Evolutionary conservation across 1,140 invertebrate genomes (phyloP), one percentile per base, ranked within the genome.

Genomic region (Anoplolepis gracilipes): DNA sequence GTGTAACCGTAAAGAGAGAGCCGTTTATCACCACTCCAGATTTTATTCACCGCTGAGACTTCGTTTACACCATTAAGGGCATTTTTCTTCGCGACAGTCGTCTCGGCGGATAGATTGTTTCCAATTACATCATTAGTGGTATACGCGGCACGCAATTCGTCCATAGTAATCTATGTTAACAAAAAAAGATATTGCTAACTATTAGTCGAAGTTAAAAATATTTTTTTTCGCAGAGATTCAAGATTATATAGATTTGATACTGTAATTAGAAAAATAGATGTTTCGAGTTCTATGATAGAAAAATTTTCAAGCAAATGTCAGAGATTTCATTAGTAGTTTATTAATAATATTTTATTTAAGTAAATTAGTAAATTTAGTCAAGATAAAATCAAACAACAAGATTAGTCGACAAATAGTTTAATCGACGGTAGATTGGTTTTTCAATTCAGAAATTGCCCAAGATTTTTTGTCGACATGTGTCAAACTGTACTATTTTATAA

Each of bases 1-100:
- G 98, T 99, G 94, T 99, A 99, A 55, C 98, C 98, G 93, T 98
- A 99, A 42, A 99, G 96, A 3, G 98, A 96, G 2, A 99, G 96
- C 30, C 99, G 95, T 70, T 98, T 97, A 94, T 99, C 99, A 6
- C 96, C 94, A 95, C 96, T 90, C 97, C 97, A 92, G 93, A 96
- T 90, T 36, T 95, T 94, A 90, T 95, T 95, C 5, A 96, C 90
- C 49, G 93, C 92, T 67, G 94, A 94, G 19, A 95, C 92, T n/a
- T 89, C 90, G 88, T 87, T 88, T 42, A 65, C 22, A 57, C 89
- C 90, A 72, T 88, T 90, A 5, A 84, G 25, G 8, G n/a, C 49
- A 30, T 88, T 86, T 59, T 86, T 92, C 59, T 89, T 90, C 2
- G 59, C 13, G 39, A 84, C 73, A 46, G 86, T 72, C 19, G 49